Conservation (phyloP, 2,888 invertebrate species). For the Pseudoips prasinana region DNA sequence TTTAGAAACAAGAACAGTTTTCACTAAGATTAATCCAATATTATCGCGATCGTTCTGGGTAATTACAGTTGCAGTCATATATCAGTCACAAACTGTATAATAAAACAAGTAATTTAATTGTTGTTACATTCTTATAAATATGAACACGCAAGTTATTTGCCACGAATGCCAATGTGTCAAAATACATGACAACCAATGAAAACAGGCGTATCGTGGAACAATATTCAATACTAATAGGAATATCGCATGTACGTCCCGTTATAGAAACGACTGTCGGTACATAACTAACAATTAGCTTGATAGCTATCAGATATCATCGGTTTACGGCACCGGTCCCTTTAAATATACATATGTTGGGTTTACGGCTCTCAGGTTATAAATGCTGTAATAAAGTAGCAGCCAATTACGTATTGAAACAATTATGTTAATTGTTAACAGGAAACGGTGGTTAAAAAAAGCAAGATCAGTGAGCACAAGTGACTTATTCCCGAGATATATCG, state of each 20-base stretch:
- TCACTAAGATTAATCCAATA: slow-evolving; percentile 22
- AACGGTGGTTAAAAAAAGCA: slow-evolving; percentile 28
- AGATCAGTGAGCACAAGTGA: slow-evolving; percentile 21
- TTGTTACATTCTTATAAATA: too few species aligned
- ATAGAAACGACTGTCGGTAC: slow-evolving; percentile 12
- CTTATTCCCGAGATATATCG: slow-evolving; percentile 14
- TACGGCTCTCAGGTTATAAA: slow-evolving; percentile 19
- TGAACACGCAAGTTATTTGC: too few species aligned
- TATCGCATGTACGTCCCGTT: slow-evolving; percentile 15
- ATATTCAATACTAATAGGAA: background rate
- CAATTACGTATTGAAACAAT: slow-evolving; percentile 35
- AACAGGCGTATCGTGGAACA: background rate
- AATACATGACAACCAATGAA: too few species aligned
- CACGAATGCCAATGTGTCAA: too few species aligned
- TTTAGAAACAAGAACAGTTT: slow-evolving; percentile 49
- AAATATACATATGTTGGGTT: slow-evolving; percentile 7
- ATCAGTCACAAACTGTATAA: too few species aligned
- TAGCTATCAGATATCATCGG: slow-evolving; percentile 14
- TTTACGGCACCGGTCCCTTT: slow-evolving; percentile 5
- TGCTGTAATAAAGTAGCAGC: slow-evolving; percentile 22
- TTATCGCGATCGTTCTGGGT: slow-evolving; percentile 11
- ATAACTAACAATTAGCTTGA: slow-evolving; percentile 16
- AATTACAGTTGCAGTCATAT: slow-evolving; percentile 4
- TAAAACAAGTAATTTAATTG: too few species aligned
- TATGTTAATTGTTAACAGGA: slow-evolving; percentile 35